A percentile compares a stretch with the other conserved stretches of the same genome.
These are phyloP conservation scores for Drosophila funebris DNA, from an alignment of 1,140 invertebrate genomes.

Conservation along the genomic window DNA sequence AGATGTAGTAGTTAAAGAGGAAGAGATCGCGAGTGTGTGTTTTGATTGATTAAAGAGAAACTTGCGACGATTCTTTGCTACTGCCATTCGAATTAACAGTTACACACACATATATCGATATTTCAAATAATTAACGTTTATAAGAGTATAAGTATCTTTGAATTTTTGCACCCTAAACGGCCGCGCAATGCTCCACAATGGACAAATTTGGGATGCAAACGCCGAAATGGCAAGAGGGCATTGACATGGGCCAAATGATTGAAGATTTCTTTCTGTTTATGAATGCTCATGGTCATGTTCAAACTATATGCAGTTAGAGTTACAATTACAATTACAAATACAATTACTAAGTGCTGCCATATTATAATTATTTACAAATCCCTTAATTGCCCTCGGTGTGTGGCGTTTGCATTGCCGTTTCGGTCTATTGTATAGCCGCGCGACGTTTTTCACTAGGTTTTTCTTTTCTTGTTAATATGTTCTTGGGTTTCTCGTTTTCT, in stretches of 20 bases:
- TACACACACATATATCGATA: constrained; percentile 7
- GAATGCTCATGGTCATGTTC: constrained; percentile 8
- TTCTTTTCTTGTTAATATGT: constrained; percentile 21
- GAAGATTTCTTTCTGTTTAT: neutral
- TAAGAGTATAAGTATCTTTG: neutral
- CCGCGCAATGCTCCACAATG: constrained; percentile 73
- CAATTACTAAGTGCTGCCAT: constrained; percentile 38
- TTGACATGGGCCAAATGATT: constrained; percentile 32
- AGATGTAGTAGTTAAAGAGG: neutral
- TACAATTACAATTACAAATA: constrained; percentile 9
- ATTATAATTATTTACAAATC: constrained; percentile 16
- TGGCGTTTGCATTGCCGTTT: constrained; percentile 62
- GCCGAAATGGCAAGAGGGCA: constrained; percentile 14
- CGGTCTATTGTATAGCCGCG: constrained; percentile 74
- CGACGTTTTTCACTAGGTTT: constrained; percentile 74
- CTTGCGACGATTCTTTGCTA: neutral
- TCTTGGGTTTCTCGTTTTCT: constrained; percentile 14
- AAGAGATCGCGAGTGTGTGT: neutral
- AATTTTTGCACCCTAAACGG: constrained; percentile 46
- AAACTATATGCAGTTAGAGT: constrained; percentile 3
- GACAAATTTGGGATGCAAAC: constrained; percentile 62
- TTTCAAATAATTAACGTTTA: neutral
- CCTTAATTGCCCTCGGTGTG: neutral
- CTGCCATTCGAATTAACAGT: neutral
- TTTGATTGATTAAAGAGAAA: neutral